phyloP scores from a whole-genome alignment of 2,113 vertebrate genomes.

The Pygoscelis antarcticus region DNA sequence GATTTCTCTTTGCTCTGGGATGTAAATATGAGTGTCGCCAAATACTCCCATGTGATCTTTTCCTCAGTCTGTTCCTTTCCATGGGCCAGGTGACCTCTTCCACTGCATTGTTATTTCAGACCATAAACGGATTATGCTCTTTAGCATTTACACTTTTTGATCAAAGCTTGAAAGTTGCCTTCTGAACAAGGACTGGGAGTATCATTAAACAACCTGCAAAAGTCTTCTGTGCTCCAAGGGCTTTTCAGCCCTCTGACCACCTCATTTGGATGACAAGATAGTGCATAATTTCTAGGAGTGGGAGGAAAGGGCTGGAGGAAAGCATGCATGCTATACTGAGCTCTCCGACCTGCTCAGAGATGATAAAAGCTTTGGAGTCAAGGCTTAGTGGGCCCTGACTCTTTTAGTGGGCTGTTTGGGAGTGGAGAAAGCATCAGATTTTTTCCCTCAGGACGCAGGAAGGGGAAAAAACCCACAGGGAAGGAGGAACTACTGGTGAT shows the following conservation, averaged over 20 bases:
- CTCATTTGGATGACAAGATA: fast-evolving
- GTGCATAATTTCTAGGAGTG: background rate
- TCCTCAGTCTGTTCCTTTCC: background rate
- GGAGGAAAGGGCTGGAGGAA: background rate
- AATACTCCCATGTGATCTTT: background rate
- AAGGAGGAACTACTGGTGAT: background rate
- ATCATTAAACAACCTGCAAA: background rate
- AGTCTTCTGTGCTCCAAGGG: background rate
- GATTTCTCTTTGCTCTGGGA: background rate
- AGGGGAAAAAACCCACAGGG: background rate
- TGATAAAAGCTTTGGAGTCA: background rate
- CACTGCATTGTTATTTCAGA: background rate
- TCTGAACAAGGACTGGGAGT: background rate
- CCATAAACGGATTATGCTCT: background rate
- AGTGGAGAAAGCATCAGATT: background rate
- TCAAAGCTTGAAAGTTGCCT: background rate
- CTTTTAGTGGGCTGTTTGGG: background rate
- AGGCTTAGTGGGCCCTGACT: background rate
- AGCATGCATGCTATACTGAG: background rate
- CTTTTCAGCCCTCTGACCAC: background rate
- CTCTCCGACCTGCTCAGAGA: background rate
- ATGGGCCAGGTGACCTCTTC: background rate
- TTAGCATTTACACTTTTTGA: background rate
- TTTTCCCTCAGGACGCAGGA: background rate
- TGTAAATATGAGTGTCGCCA: background rate